Percentiles rank a stretch among this genome's conserved stretches.
Evolutionary conservation across 1,140 invertebrate species (phyloP).

Genomic region (Drosophila repletoides): DNA sequence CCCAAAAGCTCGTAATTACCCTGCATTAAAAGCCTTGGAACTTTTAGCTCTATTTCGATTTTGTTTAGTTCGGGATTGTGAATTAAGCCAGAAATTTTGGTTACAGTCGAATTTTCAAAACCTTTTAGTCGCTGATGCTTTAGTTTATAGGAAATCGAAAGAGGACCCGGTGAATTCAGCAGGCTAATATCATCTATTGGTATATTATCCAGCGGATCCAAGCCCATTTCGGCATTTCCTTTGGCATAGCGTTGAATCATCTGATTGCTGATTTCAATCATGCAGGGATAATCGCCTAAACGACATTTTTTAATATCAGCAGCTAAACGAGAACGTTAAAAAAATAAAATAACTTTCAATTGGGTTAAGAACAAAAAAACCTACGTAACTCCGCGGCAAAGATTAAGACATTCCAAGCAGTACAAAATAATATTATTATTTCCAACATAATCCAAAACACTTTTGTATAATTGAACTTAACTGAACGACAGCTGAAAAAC

Average conservation of each 20-base stretch:
- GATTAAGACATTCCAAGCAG: no score
- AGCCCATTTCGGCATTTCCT: not conserved
- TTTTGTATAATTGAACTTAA: no score
- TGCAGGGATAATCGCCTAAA: constrained; percentile 23
- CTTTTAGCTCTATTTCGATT: not conserved
- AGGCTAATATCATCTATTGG: constrained; percentile 10
- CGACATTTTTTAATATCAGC: constrained; percentile 14
- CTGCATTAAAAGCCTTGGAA: constrained; percentile 5
- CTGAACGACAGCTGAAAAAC: no score
- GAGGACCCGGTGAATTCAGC: constrained; percentile 10
- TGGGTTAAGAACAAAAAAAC: no score
- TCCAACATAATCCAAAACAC: no score
- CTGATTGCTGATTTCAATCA: constrained; percentile 14
- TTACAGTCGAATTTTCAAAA: constrained; percentile 31
- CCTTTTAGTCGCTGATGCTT: constrained; percentile 18
- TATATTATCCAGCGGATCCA: constrained; percentile 11
- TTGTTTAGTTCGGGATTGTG: not conserved
- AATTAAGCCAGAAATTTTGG: constrained; percentile 19
- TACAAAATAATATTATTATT: no score
- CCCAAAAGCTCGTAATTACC: constrained; percentile 20
- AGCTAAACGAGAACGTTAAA: constrained; percentile 15
- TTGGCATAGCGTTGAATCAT: constrained; percentile 8
- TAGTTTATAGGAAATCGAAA: constrained; percentile 20
- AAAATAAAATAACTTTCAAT: no score
- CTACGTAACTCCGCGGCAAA: not conserved